phyloP scores from a whole-genome alignment of 2,113 vertebrate genomes.

The Archocentrus centrarchus region DNA sequence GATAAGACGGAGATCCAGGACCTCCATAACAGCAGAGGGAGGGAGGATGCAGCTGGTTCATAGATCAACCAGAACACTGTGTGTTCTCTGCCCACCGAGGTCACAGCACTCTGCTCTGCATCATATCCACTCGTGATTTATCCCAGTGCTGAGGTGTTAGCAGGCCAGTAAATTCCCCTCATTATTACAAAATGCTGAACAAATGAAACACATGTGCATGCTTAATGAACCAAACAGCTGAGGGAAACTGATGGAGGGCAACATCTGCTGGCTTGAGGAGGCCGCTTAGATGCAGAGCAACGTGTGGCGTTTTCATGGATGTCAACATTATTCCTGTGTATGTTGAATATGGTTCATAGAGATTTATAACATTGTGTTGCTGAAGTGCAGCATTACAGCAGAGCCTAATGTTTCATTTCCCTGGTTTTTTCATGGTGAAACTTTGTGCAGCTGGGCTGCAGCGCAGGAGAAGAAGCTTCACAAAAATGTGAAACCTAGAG shows the following conservation, averaged over 20 bases:
- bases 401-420: slow-evolving; percentile 16
- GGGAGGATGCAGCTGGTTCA: slow-evolving; percentile 61
- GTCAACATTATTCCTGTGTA: slow-evolving; percentile 32
- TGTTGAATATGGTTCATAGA: slow-evolving; percentile 41
- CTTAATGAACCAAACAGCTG: slow-evolving; percentile 39
- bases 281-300: slow-evolving; percentile 36
- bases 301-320: slow-evolving; percentile 40
- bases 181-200: slow-evolving; percentile 51
- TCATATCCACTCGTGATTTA: slow-evolving; percentile 58
- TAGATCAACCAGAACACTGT: slow-evolving; percentile 40
- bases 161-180: slow-evolving; percentile 35
- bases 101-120: slow-evolving; percentile 21
- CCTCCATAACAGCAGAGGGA: not conserved
- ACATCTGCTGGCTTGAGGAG: slow-evolving; percentile 52
- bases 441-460: slow-evolving; percentile 61
- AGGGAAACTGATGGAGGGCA: slow-evolving; percentile 30
- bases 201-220: slow-evolving; percentile 38
- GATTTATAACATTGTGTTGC: slow-evolving; percentile 29
- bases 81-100: slow-evolving; percentile 20
- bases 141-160: slow-evolving; percentile 51
- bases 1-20: not conserved
- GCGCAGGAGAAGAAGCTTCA: slow-evolving; percentile 44
- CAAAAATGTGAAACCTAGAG: slow-evolving; percentile 63
- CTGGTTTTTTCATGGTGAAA: slow-evolving; percentile 6
- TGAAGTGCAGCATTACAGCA: not conserved